Base-by-base conservation (phyloP, 2,888 invertebrate genomes). In the Notodonta ziczac region DNA sequence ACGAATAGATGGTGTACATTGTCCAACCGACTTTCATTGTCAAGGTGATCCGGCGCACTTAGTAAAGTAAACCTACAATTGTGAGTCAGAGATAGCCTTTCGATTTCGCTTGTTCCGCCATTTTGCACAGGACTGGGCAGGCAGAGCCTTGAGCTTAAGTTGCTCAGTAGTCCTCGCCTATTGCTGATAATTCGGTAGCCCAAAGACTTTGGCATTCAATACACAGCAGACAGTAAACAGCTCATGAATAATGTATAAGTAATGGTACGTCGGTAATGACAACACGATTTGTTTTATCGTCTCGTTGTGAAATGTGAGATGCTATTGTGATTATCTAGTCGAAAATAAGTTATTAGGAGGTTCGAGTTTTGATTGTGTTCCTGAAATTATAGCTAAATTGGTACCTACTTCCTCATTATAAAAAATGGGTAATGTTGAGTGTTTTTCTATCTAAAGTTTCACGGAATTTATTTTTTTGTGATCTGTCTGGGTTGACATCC, bases 31-130 rank as follows among this genome's bases (percentile, higher is more conserved):
- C 93, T 93, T 92, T 93, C 93, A 93, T 93, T 93, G 93, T 77
- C 93, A 93, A 92, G 93, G 93, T 85, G 76, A 90, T 73, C 89
- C 50, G 76, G 84, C 80, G 80, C 76, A 77, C 72, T 73, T 69
- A 65, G 70, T 61, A 67, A 80, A 74, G 67, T 66, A 78, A 81
- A 79, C 86, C 83, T 85, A 85, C 83, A 82, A 68, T 69, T 75
- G 78, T 89, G 90, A 89, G 65, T 90, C 90, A 91, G 86, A 85
- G 90, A 91, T 85, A 91, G 91, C 90, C 92, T 93, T 92, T 92
- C 91, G 75, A 86, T 89, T 91, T 88, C 85, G 74, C 86, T 86
- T 85, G 87, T 89, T 89, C 86, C 86, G 86, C 83, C 73, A 69
- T 76, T 24, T 78, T 79, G 74, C 72, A 76, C 67, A 69, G 78